Conservation (phyloP, 2,888 invertebrate species). For the Elmis aenea region DNA sequence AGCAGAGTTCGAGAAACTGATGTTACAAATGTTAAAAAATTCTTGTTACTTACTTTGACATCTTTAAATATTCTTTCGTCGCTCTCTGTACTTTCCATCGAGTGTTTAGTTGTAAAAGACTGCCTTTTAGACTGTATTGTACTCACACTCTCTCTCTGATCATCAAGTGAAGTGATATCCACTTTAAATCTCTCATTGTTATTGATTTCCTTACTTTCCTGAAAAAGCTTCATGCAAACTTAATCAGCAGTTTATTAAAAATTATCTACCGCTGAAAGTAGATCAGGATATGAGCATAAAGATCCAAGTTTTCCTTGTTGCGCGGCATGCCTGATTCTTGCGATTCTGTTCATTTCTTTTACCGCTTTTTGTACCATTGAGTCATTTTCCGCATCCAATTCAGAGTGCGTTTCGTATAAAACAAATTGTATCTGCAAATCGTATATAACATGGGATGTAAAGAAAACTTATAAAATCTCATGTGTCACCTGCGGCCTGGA, state of each 20-base stretch:
- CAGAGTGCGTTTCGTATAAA: slow-evolving; percentile 77
- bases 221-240: slow-evolving; percentile 3
- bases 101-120: slow-evolving; percentile 9
- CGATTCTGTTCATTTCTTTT: slow-evolving; percentile 64
- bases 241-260: slow-evolving; percentile 1
- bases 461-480: slow-evolving; percentile 4
- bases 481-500: slow-evolving; percentile 66
- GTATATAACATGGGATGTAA: too few relatives aligned
- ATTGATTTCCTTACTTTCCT: slow-evolving; percentile 32
- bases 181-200: slow-evolving; percentile 30
- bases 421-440: slow-evolving; percentile 67
- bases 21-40: slow-evolving; percentile 1
- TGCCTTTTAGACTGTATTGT: slow-evolving; percentile 5
- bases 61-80: slow-evolving; percentile 18
- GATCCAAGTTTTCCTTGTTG: slow-evolving; percentile 37
- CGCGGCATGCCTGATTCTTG: slow-evolving; percentile 62
- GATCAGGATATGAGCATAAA: slow-evolving; percentile 6
- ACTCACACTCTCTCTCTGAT: slow-evolving; percentile 17
- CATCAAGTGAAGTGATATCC: slow-evolving; percentile 6
- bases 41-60: slow-evolving; percentile 21
- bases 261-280: too few relatives aligned
- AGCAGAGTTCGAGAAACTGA: too few relatives aligned
- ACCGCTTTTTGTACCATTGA: slow-evolving; percentile 66
- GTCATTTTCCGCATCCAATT: slow-evolving; percentile 68
- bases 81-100: slow-evolving; percentile 5